Conservation (phyloP, 2,113 vertebrate genomes). For the Bolborhynchus lineola region DNA sequence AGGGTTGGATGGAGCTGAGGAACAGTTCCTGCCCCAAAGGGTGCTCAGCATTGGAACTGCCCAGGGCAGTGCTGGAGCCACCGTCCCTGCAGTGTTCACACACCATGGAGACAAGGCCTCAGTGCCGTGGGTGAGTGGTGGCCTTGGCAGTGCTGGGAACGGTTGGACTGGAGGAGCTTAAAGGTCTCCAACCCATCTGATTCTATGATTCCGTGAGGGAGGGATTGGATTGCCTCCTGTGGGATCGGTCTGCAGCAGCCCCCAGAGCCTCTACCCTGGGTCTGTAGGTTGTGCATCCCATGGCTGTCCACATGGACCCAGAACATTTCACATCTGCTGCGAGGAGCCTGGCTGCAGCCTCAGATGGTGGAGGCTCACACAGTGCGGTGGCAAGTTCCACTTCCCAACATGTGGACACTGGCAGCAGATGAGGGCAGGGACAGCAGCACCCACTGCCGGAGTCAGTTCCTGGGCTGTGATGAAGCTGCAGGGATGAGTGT, state of each 20-base stretch:
- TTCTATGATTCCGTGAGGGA: not conserved
- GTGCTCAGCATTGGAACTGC: too few species aligned
- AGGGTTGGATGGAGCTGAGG: too few species aligned
- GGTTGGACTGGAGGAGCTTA: not conserved
- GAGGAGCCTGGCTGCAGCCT: not conserved
- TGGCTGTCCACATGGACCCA: not conserved
- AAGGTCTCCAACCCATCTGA: not conserved
- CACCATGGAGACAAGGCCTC: not conserved
- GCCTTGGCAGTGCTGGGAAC: not conserved
- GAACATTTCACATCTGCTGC: not conserved
- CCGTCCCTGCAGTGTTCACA: too few species aligned
- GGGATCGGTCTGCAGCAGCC: fast-evolving
- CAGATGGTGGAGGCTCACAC: not conserved
- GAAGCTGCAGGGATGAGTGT: not conserved
- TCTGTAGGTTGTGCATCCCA: fast-evolving
- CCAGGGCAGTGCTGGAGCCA: too few species aligned
- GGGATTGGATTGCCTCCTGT: not conserved
- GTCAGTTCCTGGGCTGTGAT: not conserved
- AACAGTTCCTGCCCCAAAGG: too few species aligned
- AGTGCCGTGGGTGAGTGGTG: not conserved
- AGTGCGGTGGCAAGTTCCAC: fast-evolving
- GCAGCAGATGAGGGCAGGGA: not conserved
- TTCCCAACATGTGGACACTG: fast-evolving
- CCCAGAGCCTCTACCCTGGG: not conserved
- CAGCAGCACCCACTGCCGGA: not conserved